Percentiles rank a stretch among this genome's conserved stretches.
Conservation (phyloP, 2,888 invertebrate genomes). For the Griposia aprilina region DNA sequence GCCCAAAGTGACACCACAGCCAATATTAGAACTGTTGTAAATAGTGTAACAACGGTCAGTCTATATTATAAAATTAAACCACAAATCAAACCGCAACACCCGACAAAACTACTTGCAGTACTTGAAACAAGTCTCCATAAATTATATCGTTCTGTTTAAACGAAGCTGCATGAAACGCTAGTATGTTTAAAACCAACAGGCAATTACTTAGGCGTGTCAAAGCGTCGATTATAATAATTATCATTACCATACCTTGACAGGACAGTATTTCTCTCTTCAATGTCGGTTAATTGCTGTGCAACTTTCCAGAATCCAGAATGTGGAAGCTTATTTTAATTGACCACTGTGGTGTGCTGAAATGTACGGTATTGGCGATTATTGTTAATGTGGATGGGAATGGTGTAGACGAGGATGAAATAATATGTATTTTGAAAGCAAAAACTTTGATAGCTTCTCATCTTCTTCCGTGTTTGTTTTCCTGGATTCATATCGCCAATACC, state of each 20-base stretch:
- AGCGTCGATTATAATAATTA: conserved; percentile 66
- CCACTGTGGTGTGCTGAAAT: conserved; percentile 20
- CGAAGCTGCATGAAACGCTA: conserved; percentile 42
- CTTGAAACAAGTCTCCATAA: conserved; percentile 49
- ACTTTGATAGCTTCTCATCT: neutral
- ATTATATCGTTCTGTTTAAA: conserved; percentile 52
- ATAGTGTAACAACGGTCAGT: conserved; percentile 13
- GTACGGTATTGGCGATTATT: conserved; percentile 24
- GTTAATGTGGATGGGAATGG: neutral
- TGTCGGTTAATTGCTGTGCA: conserved; percentile 59
- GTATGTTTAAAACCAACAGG: conserved; percentile 56
- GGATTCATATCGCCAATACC: neutral
- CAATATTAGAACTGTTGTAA: conserved; percentile 13
- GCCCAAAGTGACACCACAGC: neutral
- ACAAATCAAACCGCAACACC: conserved; percentile 35
- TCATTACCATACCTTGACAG: conserved; percentile 61
- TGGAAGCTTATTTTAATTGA: conserved; percentile 55
- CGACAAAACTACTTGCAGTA: conserved; percentile 19
- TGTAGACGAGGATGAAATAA: neutral
- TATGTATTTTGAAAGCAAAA: neutral
- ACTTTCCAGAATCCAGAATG: conserved; percentile 61
- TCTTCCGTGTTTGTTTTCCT: neutral
- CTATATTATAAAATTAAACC: conserved; percentile 28
- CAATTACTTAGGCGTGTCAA: conserved; percentile 67
- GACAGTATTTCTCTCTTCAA: conserved; percentile 57